Evolutionary conservation across 2,797 vertebrate species (phyloP).

Genomic region (Coranthus polyacanthus): DNA sequence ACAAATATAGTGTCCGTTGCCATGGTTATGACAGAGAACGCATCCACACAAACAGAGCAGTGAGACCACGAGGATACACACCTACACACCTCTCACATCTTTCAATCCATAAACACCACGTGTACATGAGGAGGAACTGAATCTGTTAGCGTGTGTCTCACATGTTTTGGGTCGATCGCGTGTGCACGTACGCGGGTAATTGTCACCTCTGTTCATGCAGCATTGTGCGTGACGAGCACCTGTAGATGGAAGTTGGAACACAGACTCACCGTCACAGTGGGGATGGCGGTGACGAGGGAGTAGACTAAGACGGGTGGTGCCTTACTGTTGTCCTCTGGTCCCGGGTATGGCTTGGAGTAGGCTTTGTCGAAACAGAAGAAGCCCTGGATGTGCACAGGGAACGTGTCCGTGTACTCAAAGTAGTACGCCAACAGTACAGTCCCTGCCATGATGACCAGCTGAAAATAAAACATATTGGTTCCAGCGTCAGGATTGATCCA

Average conservation of each 20-base stretch:
- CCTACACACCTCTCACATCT: conserved; percentile 67
- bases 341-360: conserved; percentile 91
- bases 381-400: conserved; percentile 92
- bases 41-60: conserved; percentile 73
- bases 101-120: conserved; percentile 69
- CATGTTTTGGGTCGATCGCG: background rate
- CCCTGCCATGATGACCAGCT: conserved; percentile 93
- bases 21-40: conserved; percentile 75
- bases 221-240: conserved; percentile 41
- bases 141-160: background rate
- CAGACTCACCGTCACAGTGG: conserved; percentile 90
- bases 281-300: conserved; percentile 91
- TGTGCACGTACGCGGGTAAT: background rate
- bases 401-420: conserved; percentile 95
- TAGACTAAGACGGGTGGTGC: conserved; percentile 92
- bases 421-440: conserved; percentile 93
- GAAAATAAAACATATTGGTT: conserved; percentile 84
- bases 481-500: conserved; percentile 71
- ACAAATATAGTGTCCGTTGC: conserved; percentile 83
- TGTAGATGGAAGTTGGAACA: conserved; percentile 51
- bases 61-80: conserved; percentile 77
- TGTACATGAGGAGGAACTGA: conserved; percentile 51
- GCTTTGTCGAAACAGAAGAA: conserved; percentile 94
- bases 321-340: conserved; percentile 91
- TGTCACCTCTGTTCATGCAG: background rate